Conservation (phyloP, 2,113 vertebrate genomes). For the Oryzias curvinotus region DNA sequence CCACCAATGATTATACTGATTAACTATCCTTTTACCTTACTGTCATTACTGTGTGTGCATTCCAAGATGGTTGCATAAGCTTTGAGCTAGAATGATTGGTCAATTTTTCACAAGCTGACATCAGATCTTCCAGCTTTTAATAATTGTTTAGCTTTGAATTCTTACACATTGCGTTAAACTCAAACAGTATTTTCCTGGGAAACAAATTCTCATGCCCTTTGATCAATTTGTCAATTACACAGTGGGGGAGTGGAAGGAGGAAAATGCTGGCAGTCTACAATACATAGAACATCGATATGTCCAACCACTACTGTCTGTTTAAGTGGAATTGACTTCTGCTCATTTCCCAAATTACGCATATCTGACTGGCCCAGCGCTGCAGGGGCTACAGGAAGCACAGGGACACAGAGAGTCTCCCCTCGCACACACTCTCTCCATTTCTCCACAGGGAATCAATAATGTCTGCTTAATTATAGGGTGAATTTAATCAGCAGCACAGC, state of each 20-base stretch:
- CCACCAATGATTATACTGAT: slow-evolving; percentile 10
- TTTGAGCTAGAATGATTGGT: background rate
- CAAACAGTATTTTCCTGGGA: slow-evolving; percentile 37
- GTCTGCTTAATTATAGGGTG: slow-evolving; percentile 81
- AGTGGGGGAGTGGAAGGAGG: slow-evolving; percentile 56
- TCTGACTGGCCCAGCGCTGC: slow-evolving; percentile 78
- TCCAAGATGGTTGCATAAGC: background rate
- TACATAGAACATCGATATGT: slow-evolving; percentile 68
- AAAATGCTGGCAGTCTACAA: slow-evolving; percentile 60
- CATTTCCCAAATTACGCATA: slow-evolving; percentile 78
- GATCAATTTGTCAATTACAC: slow-evolving; percentile 64
- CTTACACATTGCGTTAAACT: slow-evolving; percentile 33
- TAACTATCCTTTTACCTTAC: background rate
- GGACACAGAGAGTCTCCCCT: slow-evolving; percentile 34
- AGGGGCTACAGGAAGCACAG: slow-evolving; percentile 70
- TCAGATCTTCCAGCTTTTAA: background rate
- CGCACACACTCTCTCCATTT: slow-evolving; percentile 47
- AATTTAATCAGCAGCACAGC: slow-evolving; percentile 78
- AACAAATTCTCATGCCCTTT: slow-evolving; percentile 39
- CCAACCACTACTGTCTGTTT: slow-evolving; percentile 61
- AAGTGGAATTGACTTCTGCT: slow-evolving; percentile 76
- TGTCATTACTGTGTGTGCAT: background rate
- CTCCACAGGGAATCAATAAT: slow-evolving; percentile 79
- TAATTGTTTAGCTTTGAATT: slow-evolving; percentile 33
- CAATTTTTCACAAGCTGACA: background rate